Conservation (phyloP, 2,797 vertebrate genomes). For the Melanotaenia pygmaea region DNA sequence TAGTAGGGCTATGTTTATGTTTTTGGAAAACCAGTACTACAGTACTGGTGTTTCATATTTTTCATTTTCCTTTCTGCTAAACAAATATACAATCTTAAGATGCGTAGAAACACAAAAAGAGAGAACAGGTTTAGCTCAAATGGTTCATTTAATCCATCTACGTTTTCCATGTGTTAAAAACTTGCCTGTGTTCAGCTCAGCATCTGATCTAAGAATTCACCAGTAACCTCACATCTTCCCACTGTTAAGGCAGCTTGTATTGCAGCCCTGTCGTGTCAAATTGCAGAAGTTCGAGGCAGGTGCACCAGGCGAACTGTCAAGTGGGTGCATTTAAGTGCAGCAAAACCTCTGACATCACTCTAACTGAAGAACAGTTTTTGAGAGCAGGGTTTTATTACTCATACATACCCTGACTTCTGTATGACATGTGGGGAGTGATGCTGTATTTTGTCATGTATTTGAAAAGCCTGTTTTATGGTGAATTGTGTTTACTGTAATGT, state of each 20-base stretch:
- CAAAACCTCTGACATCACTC: slow-evolving; percentile 29
- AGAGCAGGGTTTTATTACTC: slow-evolving; percentile 5
- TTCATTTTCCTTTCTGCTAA: background rate
- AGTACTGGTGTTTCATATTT: background rate
- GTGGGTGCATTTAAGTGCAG: slow-evolving; percentile 7
- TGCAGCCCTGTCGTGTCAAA: slow-evolving; percentile 17
- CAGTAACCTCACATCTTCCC: background rate
- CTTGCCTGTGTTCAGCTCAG: slow-evolving; percentile 6
- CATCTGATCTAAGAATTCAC: slow-evolving; percentile 15
- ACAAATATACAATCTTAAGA: background rate
- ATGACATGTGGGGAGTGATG: background rate
- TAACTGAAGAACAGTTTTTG: background rate
- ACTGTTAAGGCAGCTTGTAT: background rate
- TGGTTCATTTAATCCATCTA: background rate
- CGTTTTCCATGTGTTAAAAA: background rate
- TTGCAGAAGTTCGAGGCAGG: slow-evolving; percentile 6
- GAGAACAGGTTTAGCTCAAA: background rate
- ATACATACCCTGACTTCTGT: slow-evolving; percentile 12
- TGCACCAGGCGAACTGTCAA: slow-evolving; percentile 25
- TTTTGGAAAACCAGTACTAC: background rate
- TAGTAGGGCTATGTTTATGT: background rate
- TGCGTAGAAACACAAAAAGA: background rate
- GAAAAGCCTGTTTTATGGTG: slow-evolving; percentile 1
- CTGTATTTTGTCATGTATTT: background rate
- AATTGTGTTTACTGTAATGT: slow-evolving; percentile 1